Conservation (phyloP, 2,113 vertebrate species). For the Eubucco bourcierii region DNA sequence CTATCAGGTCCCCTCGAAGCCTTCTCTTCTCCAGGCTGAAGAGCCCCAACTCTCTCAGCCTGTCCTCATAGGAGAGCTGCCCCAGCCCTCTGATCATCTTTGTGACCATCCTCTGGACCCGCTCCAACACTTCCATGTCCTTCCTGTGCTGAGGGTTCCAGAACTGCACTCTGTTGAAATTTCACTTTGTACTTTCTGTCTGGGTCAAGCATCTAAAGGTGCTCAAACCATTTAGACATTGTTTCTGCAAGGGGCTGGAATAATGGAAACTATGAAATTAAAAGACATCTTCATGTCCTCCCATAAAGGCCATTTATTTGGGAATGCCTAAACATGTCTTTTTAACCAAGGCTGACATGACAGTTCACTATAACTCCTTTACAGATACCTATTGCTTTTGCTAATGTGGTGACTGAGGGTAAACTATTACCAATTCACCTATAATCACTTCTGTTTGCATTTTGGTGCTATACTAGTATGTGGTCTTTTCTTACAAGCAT, state of each 20-base stretch:
- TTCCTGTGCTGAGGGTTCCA: no score
- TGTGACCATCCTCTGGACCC: no score
- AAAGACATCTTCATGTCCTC: not conserved
- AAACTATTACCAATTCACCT: not conserved
- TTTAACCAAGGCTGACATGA: not conserved
- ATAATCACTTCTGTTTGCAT: not conserved
- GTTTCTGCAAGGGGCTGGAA: not conserved
- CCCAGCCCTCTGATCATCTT: no score
- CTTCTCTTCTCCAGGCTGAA: no score
- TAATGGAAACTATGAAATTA: not conserved
- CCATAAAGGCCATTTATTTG: not conserved
- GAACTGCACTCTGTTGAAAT: slow-evolving; percentile 3
- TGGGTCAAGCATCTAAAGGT: not conserved
- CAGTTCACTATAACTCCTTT: not conserved
- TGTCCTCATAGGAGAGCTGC: no score
- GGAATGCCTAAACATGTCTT: not conserved
- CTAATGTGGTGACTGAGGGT: not conserved
- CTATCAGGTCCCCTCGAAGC: no score
- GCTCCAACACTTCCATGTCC: no score
- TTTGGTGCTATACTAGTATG: not conserved
- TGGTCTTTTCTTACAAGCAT: not conserved
- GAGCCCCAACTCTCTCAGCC: no score
- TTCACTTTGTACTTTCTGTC: not conserved
- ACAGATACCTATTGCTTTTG: not conserved
- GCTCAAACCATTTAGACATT: not conserved